phyloP scores from a whole-genome alignment of 2,113 vertebrate species.

The Poicephalus gulielmi region DNA sequence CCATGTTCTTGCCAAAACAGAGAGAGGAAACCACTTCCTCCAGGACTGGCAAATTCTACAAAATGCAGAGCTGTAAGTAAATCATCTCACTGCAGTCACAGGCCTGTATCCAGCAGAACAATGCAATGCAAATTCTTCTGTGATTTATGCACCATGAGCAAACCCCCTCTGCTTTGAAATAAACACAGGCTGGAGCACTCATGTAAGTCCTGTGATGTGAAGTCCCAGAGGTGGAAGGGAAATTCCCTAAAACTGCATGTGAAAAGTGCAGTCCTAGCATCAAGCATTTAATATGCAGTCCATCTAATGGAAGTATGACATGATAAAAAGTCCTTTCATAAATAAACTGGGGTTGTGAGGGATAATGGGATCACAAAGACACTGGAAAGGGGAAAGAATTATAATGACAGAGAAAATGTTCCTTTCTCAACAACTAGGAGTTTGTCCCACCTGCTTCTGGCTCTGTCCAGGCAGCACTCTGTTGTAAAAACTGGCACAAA shows the following conservation, averaged over 20 bases:
- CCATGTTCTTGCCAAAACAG: conserved; percentile 16
- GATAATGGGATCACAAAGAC: background rate
- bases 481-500: background rate
- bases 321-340: background rate
- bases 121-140: background rate
- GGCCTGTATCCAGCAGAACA: background rate
- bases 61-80: conserved; percentile 16
- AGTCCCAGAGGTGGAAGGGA: background rate
- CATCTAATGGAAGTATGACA: background rate
- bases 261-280: background rate
- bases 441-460: background rate
- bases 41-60: background rate
- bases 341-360: background rate
- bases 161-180: background rate
- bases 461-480: background rate
- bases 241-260: background rate
- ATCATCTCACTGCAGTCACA: conserved; percentile 19
- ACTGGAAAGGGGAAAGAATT: background rate
- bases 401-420: background rate
- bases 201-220: background rate
- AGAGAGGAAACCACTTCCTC: conserved; percentile 26
- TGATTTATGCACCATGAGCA: background rate
- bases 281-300: background rate
- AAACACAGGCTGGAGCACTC: background rate
- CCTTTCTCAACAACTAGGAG: background rate